Base-by-base conservation (phyloP, 2,113 vertebrate genomes). In the Caracal caracal region DNA sequence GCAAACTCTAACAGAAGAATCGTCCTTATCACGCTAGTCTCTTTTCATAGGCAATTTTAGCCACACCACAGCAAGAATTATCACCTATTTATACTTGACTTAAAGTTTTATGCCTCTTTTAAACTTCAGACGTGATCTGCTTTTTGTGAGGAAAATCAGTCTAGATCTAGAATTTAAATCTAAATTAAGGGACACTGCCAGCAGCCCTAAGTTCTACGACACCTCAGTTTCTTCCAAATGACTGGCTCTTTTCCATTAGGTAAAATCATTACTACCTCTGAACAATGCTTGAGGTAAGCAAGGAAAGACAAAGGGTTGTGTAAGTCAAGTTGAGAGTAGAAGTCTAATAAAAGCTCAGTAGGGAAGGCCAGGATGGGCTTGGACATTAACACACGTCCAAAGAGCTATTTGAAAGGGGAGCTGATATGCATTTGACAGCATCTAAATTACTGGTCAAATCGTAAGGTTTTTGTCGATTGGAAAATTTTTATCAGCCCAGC, bases 261-360 rank as follows among this genome's bases (percentile, higher is more conserved):
- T 59, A 94, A 92, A 92, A 95, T 84, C 53, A 59, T 93, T 37
- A 81, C 24, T 61, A 19, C 86, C 66, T 53, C 35, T 63, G 43
- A 93, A 82, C 93, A 92, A 70, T 65, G 53, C 37, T 79, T 92
- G 61, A 65, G 3, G 16, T 82, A 47, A 92, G 28, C 28, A 81
- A 84, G 19, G 33, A 24, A 91, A 78, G 68, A 87, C 20, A 75
- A 8, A 91, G 5, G 43, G 19, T 10, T 53, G 11, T 66, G 63
- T 73, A 90, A 92, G 22, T 86, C 20, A 70, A 40, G 3, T 13
- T 22, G 20, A 81, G 17, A 78, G 88, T 15, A 35, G 71, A 24
- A 71, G 5, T n/a, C 51, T 70, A 30, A 11, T 79, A 43, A 19
- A 92, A 76, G 71, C 10, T 56, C 66, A 87, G 59, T 6, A 35